A percentile compares a stretch with the other conserved stretches of the same genome.
Evolutionary conservation across 2,797 vertebrate species (phyloP).

Genomic region (Scomberomorus guttatus): DNA sequence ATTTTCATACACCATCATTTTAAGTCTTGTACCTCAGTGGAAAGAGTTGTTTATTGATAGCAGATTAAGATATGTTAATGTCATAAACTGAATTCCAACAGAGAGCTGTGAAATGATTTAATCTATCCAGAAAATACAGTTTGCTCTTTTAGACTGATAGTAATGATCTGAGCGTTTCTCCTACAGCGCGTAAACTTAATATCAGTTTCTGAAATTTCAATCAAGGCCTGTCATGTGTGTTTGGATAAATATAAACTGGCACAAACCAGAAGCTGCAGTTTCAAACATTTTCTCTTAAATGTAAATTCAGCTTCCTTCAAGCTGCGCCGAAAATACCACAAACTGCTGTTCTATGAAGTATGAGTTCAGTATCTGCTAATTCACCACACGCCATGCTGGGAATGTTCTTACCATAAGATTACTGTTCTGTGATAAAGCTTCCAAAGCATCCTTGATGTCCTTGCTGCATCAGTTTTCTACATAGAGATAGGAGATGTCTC

Average conservation of each 20-base stretch:
- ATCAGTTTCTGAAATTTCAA: constrained; percentile 9
- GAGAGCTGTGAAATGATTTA: constrained; percentile 10
- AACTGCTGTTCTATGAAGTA: constrained; percentile 22
- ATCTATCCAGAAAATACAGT: neutral
- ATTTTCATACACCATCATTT: neutral
- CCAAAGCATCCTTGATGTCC: constrained; percentile 4
- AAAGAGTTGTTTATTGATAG: neutral
- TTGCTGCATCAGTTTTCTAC: neutral
- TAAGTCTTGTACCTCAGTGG: neutral
- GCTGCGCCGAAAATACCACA: neutral
- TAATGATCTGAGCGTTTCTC: neutral
- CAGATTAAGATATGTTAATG: constrained; percentile 4
- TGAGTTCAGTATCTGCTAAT: constrained; percentile 27
- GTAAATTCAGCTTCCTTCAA: constrained; percentile 11
- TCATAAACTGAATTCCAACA: neutral
- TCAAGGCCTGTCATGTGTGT: neutral
- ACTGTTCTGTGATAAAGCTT: constrained; percentile 28
- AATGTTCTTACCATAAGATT: constrained; percentile 22
- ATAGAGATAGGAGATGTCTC: neutral
- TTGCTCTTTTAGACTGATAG: neutral
- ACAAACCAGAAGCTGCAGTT: neutral
- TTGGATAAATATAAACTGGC: constrained; percentile 27
- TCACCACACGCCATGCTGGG: neutral
- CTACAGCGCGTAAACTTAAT: neutral
- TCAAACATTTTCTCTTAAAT: constrained; percentile 19